Conservation (phyloP, 2,888 invertebrate genomes). For the Zootermopsis nevadensis region DNA sequence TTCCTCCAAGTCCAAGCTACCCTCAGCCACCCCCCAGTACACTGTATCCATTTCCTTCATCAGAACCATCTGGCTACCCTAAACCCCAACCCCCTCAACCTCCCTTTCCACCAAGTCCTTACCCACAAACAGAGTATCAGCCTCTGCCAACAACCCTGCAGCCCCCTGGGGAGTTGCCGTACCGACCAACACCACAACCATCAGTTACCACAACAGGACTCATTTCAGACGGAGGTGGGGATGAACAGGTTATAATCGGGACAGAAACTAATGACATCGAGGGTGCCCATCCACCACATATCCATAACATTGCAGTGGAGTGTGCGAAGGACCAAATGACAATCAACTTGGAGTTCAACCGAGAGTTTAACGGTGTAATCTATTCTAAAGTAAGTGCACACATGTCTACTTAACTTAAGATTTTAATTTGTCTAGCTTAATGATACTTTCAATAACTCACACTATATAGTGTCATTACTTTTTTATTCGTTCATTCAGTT, state of each 20-base stretch:
- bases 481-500: background rate
- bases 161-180: slow-evolving; percentile 37
- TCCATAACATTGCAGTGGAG: slow-evolving; percentile 79
- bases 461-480: background rate
- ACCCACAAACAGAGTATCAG: background rate
- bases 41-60: background rate
- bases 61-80: background rate
- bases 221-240: background rate
- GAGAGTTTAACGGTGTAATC: slow-evolving; percentile 80
- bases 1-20: slow-evolving; percentile 21
- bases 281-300: slow-evolving; percentile 78
- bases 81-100: slow-evolving; percentile 29
- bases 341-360: slow-evolving; percentile 82
- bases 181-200: slow-evolving; percentile 40
- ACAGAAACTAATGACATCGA: slow-evolving; percentile 60
- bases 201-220: background rate
- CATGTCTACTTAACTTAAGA: no score
- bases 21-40: slow-evolving; percentile 31
- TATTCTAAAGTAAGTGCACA: slow-evolving; percentile 73
- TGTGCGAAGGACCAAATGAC: slow-evolving; percentile 87
- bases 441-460: no score
- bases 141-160: slow-evolving; percentile 9
- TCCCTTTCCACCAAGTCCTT: slow-evolving; percentile 18
- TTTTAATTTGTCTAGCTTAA: no score
- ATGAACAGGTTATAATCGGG: slow-evolving; percentile 40